phyloP scores from a whole-genome alignment of 1,140 invertebrate genomes.

The Microvelia longipes region DNA sequence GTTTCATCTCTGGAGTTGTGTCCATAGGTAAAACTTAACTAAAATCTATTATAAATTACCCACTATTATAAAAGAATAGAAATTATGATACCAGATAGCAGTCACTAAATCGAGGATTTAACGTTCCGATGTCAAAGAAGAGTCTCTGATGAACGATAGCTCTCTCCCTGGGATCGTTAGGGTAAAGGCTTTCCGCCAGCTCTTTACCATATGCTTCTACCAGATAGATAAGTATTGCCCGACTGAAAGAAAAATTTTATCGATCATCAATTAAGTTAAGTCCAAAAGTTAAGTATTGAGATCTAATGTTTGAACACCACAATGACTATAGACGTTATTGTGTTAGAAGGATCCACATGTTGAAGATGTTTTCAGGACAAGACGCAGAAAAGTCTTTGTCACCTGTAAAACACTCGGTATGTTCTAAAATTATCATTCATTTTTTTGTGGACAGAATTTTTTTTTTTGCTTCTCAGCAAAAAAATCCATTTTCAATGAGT shows the following conservation, averaged over 20 bases:
- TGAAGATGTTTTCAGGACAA: neutral
- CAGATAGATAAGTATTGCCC: slow-evolving; percentile 54
- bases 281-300: neutral
- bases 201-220: slow-evolving; percentile 51
- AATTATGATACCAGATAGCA: neutral
- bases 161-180: slow-evolving; percentile 42
- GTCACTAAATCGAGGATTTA: slow-evolving; percentile 46
- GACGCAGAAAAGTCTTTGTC: slow-evolving; percentile 19
- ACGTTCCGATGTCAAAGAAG: slow-evolving; percentile 53
- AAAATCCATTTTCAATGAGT: too few species aligned
- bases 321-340: neutral
- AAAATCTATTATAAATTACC: too few species aligned
- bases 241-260: slow-evolving; percentile 30
- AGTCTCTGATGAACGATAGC: slow-evolving; percentile 55
- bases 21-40: too few species aligned
- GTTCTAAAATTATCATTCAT: too few species aligned
- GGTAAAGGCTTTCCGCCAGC: slow-evolving; percentile 43
- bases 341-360: neutral
- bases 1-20: too few species aligned
- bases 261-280: neutral
- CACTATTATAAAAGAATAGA: too few species aligned
- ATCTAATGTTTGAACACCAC: neutral
- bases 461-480: too few species aligned
- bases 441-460: too few species aligned
- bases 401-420: too few species aligned